Evolutionary conservation across 2,113 vertebrate species (phyloP).

Genomic region (Anolis carolinensis): DNA sequence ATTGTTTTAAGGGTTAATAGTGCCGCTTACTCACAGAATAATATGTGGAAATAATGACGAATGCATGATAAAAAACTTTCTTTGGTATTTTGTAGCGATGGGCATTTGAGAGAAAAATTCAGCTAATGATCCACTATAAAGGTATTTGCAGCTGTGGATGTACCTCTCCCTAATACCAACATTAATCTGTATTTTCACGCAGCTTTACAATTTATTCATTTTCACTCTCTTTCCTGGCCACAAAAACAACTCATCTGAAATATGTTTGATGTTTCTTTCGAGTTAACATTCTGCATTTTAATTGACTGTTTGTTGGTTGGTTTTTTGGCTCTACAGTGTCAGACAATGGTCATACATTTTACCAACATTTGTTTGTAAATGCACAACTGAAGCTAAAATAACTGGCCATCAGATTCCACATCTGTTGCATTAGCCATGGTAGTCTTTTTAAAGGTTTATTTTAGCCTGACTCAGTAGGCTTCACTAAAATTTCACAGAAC

Average conservation of each 20-base stretch:
- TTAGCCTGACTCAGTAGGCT: not conserved
- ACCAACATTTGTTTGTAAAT: not conserved
- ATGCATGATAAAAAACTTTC: conserved; percentile 72
- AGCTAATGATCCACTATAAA: conserved; percentile 73
- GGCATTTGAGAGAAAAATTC: conserved; percentile 65
- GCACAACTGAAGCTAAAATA: not conserved
- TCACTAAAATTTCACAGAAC: conserved; percentile 1
- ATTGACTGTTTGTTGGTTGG: conserved; percentile 29
- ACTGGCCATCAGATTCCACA: not conserved
- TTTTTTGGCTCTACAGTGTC: not conserved
- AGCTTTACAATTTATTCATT: conserved; percentile 56
- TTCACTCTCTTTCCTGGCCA: conserved; percentile 46
- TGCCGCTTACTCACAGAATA: conserved; percentile 72
- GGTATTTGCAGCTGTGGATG: conserved; percentile 72
- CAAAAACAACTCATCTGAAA: conserved; percentile 55
- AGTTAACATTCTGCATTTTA: conserved; percentile 48
- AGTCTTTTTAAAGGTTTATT: not conserved
- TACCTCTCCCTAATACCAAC: conserved; percentile 70
- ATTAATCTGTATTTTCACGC: conserved; percentile 67
- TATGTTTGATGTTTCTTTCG: conserved; percentile 57
- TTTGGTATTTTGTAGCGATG: conserved; percentile 72
- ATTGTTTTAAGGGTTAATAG: conserved; percentile 66
- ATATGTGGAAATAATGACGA: conserved; percentile 68
- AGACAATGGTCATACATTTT: not conserved
- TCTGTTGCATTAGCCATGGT: not conserved